These are phyloP conservation scores for Anas platyrhynchos DNA, from an alignment of 2,113 vertebrate genomes.

Conservation along the genomic window DNA sequence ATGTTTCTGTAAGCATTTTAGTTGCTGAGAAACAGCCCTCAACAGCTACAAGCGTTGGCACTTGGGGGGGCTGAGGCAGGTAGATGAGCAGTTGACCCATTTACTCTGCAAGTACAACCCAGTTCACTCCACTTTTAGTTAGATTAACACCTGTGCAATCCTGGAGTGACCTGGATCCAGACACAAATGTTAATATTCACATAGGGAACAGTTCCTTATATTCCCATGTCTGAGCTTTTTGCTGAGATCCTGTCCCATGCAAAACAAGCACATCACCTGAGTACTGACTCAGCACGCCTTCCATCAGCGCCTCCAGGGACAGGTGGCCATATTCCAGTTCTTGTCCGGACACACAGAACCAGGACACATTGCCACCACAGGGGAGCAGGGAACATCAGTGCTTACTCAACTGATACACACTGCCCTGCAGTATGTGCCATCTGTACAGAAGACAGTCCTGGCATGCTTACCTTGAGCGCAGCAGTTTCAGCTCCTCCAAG, in stretches of 20 bases:
- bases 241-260: not conserved
- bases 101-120: not conserved
- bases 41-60: not conserved
- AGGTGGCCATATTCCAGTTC: not conserved
- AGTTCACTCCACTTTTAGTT: too few species aligned
- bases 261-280: not conserved
- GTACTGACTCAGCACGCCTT: rapidly evolving
- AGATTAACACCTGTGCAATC: not conserved
- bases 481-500: not conserved
- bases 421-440: not conserved
- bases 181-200: not conserved
- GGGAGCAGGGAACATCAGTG: not conserved
- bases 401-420: rapidly evolving
- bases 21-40: not conserved
- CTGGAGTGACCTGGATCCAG: not conserved
- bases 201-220: not conserved
- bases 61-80: not conserved
- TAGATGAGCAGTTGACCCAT: not conserved
- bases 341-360: not conserved
- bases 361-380: not conserved
- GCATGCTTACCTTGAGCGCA: rapidly evolving
- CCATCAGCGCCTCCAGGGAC: not conserved
- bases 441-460: not conserved
- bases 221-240: not conserved
- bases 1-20: not conserved